Conservation (phyloP, 1,140 invertebrate species). For the Wasmannia auropunctata region DNA sequence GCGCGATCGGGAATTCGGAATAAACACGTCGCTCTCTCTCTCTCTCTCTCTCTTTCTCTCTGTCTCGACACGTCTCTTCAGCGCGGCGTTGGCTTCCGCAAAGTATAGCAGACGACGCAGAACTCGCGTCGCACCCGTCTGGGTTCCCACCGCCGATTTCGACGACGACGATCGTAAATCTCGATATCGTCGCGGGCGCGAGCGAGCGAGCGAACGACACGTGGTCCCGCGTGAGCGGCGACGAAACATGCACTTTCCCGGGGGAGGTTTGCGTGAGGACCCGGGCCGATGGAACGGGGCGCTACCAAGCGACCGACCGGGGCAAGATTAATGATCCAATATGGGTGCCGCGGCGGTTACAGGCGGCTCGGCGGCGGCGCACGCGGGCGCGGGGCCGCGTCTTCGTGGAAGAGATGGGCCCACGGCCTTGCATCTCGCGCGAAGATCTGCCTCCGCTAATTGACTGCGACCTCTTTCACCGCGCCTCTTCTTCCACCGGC, state of each 20-base stretch:
- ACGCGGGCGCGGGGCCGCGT: background rate
- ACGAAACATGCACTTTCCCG: slow-evolving; percentile 47
- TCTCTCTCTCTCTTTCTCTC: too few relatives aligned
- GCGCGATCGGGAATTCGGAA: background rate
- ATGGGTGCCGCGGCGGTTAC: slow-evolving; percentile 24
- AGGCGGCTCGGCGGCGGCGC: slow-evolving; percentile 5
- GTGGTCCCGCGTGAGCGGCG: slow-evolving; percentile 28
- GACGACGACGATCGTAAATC: slow-evolving; percentile 35
- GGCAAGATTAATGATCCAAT: slow-evolving; percentile 65
- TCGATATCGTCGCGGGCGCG: slow-evolving; percentile 24
- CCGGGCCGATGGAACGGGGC: slow-evolving; percentile 11
- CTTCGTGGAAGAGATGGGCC: slow-evolving; percentile 51
- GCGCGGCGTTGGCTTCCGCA: background rate
- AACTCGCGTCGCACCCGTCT: background rate
- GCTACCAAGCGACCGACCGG: slow-evolving; percentile 48
- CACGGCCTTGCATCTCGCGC: slow-evolving; percentile 63
- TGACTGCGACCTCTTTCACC: slow-evolving; percentile 59
- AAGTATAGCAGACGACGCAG: background rate
- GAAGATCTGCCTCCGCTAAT: slow-evolving; percentile 61
- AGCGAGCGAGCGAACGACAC: slow-evolving; percentile 1
- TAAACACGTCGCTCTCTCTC: slow-evolving; percentile 1
- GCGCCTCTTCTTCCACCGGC: background rate
- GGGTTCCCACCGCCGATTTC: slow-evolving; percentile 10
- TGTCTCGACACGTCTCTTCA: background rate
- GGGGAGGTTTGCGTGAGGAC: slow-evolving; percentile 31